Percentiles rank a stretch among this genome's conserved stretches.
phyloP scores from a whole-genome alignment of 2,888 invertebrate genomes.

The Pterostichus madidus region DNA sequence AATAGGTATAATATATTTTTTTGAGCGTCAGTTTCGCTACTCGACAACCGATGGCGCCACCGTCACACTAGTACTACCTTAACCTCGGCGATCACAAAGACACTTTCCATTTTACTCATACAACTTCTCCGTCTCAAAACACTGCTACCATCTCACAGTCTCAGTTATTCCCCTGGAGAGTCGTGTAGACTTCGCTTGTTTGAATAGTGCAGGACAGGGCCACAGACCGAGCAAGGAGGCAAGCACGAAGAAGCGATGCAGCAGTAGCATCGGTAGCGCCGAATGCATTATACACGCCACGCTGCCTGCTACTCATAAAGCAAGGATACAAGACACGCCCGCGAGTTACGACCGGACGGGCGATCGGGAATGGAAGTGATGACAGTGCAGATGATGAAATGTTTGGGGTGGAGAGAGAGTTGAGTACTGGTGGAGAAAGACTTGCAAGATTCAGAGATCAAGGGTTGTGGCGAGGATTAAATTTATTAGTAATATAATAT shows the following conservation, averaged over 20 bases:
- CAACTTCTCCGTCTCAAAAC: too few relatives aligned
- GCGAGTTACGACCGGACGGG: background rate
- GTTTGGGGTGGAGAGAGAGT: background rate
- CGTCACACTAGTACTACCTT: too few relatives aligned
- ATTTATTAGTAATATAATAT: too few relatives aligned
- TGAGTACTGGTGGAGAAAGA: too few relatives aligned
- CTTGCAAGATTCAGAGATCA: too few relatives aligned
- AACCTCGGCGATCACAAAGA: background rate
- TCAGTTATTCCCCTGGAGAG: background rate
- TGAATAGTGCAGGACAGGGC: slow-evolving; percentile 13
- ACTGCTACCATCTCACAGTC: background rate
- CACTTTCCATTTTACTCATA: background rate
- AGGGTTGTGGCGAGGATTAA: too few relatives aligned
- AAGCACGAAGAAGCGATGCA: background rate
- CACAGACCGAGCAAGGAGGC: background rate
- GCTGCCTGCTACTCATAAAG: background rate
- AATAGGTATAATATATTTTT: too few relatives aligned
- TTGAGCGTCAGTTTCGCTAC: too few relatives aligned
- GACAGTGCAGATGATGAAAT: background rate
- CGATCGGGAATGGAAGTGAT: background rate
- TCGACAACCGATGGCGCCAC: too few relatives aligned
- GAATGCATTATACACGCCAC: slow-evolving; percentile 4
- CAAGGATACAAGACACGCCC: slow-evolving; percentile 11
- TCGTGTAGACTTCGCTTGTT: background rate
- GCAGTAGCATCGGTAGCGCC: background rate